phyloP scores from a whole-genome alignment of 37 sponge, comb jelly and placozoan species.

The Halisarca cf. caerulea region DNA sequence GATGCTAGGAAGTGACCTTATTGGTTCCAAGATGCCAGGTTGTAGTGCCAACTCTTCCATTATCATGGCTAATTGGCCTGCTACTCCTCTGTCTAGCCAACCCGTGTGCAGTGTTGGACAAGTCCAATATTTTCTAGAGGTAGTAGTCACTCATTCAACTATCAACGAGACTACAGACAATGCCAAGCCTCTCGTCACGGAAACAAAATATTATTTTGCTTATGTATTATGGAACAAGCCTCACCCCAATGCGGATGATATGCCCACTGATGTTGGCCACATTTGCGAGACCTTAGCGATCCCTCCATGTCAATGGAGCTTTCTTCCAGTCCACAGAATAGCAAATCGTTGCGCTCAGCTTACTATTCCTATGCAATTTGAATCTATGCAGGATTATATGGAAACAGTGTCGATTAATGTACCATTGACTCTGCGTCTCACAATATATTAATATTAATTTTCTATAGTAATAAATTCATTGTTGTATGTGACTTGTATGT shows the following conservation, averaged over 20 bases:
- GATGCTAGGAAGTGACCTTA: constrained; percentile 16
- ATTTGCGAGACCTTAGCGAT: constrained; percentile 1
- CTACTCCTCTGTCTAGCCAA: background rate
- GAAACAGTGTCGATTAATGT: no score
- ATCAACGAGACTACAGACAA: no score
- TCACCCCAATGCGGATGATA: constrained; percentile 30
- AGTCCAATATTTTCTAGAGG: constrained; percentile 36
- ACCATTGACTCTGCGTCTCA: no score
- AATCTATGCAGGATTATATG: no score
- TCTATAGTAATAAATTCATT: no score
- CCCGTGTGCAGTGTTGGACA: constrained; percentile 23
- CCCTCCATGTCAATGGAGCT: constrained; percentile 12
- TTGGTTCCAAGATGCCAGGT: constrained; percentile 33
- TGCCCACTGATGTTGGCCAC: constrained; percentile 30
- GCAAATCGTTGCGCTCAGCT: constrained; percentile 26
- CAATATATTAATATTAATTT: no score
- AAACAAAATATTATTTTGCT: constrained; percentile 18
- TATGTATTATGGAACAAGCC: constrained; percentile 41
- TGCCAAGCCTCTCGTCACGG: background rate
- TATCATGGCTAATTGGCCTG: constrained; percentile 44
- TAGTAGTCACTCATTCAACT: background rate
- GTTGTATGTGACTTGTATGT: no score
- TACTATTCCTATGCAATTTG: no score
- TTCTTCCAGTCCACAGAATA: constrained; percentile 52
- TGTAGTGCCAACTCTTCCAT: constrained; percentile 27